Percentiles rank a stretch among this genome's conserved stretches.
Conservation (phyloP, 2,113 vertebrate species). For the Chrysochloris asiatica region DNA sequence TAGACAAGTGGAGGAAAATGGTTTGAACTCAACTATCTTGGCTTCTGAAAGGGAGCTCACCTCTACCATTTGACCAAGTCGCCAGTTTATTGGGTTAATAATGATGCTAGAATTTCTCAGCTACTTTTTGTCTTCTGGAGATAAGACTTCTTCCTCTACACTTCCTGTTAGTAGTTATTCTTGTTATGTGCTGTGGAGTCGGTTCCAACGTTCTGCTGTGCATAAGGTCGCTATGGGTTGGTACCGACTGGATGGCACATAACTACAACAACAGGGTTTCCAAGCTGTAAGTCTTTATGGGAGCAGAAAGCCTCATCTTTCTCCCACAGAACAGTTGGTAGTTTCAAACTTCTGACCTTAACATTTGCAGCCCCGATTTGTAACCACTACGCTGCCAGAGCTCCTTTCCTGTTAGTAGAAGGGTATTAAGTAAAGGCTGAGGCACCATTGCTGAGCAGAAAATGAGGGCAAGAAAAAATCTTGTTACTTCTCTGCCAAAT, state of each 20-base stretch:
- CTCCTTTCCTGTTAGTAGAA: background rate
- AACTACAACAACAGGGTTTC: too few relatives aligned
- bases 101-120: constrained; percentile 9
- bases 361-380: too few relatives aligned
- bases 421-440: background rate
- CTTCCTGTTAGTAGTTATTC: too few relatives aligned
- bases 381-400: too few relatives aligned
- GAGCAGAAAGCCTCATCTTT: too few relatives aligned
- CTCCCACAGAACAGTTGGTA: too few relatives aligned
- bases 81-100: background rate
- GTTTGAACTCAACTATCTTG: background rate
- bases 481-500: constrained; percentile 12
- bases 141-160: background rate
- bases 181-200: too few relatives aligned
- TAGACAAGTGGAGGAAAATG: background rate
- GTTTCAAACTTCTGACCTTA: too few relatives aligned
- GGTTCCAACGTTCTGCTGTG: too few relatives aligned
- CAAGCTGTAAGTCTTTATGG: too few relatives aligned
- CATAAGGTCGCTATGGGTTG: too few relatives aligned
- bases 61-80: background rate
- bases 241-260: too few relatives aligned
- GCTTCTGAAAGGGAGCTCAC: background rate
- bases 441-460: background rate
- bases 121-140: constrained; percentile 28
- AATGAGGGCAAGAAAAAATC: background rate